Evolutionary conservation across 2,113 vertebrate genomes (phyloP).

Genomic region (Camelus dromedarius): DNA sequence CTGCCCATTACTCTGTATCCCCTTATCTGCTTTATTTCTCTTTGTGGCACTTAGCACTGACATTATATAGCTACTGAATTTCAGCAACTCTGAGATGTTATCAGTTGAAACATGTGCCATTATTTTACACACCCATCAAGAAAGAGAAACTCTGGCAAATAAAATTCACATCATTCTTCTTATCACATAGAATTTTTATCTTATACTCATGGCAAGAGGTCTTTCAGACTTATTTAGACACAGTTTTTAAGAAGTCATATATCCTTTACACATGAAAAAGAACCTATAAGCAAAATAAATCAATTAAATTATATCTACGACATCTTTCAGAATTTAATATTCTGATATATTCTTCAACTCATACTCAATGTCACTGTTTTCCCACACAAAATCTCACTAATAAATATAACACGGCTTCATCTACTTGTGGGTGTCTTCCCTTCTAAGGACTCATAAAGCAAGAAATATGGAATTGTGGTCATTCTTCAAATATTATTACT

Average conservation of each 20-base stretch:
- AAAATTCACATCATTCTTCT: conserved; percentile 40
- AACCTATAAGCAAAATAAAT: conserved; percentile 59
- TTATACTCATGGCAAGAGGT: conserved; percentile 1
- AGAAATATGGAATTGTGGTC: conserved; percentile 35
- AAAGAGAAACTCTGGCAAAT: conserved; percentile 42
- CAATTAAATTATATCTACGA: conserved; percentile 34
- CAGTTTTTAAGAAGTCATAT: background rate
- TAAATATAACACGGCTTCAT: background rate
- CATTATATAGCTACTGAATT: conserved; percentile 42
- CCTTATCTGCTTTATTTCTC: conserved; percentile 53
- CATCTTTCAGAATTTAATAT: conserved; percentile 54
- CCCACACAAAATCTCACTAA: conserved; percentile 12
- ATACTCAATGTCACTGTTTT: conserved; percentile 18
- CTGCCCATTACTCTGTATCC: background rate
- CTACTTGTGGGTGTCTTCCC: background rate
- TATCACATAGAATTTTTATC: conserved; percentile 65
- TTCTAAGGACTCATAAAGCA: conserved; percentile 6
- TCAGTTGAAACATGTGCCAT: conserved; percentile 15
- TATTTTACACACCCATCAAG: conserved; percentile 43
- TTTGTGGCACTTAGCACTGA: conserved; percentile 42
- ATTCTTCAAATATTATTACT: conserved; percentile 32
- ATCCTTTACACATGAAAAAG: background rate
- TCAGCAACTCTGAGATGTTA: conserved; percentile 48
- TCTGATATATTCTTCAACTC: conserved; percentile 27
- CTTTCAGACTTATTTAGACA: conserved; percentile 21